Conservation (phyloP, 2,888 invertebrate genomes). For the Stenurella melanura region DNA sequence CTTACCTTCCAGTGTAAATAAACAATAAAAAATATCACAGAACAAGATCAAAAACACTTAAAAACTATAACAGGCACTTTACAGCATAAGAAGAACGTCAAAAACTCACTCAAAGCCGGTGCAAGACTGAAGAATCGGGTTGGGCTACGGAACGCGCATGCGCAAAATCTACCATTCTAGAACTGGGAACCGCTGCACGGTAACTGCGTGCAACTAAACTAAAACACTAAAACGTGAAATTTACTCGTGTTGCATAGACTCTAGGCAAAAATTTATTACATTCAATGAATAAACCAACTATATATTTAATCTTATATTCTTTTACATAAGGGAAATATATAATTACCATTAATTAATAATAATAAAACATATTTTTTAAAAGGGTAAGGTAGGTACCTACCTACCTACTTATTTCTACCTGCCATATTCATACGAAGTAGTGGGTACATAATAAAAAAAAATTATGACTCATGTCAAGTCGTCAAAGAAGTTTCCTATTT, state of each 20-base stretch:
- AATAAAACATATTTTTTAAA: no score
- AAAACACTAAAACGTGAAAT: constrained; percentile 3
- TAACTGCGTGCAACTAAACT: constrained; percentile 21
- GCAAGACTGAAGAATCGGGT: constrained; percentile 64
- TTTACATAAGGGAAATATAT: no score
- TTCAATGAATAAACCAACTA: no score
- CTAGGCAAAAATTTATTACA: not conserved
- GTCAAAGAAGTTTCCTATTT: no score
- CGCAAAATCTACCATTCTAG: constrained; percentile 50
- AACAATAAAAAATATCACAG: constrained; percentile 59
- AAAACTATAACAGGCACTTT: constrained; percentile 60
- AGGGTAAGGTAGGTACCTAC: no score
- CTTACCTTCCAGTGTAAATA: constrained; percentile 50
- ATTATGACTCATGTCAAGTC: no score
- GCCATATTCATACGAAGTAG: no score
- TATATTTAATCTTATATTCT: no score
- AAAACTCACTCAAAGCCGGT: constrained; percentile 64
- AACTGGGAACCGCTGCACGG: constrained; percentile 43
- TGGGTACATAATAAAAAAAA: no score
- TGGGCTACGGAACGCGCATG: constrained; percentile 61
- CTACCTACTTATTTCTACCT: no score
- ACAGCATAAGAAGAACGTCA: constrained; percentile 59
- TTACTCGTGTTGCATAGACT: not conserved
- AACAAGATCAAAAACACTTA: constrained; percentile 55
- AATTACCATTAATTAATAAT: no score